Evolutionary conservation across 2,797 vertebrate genomes (phyloP).

Genomic region (Carapus acus): DNA sequence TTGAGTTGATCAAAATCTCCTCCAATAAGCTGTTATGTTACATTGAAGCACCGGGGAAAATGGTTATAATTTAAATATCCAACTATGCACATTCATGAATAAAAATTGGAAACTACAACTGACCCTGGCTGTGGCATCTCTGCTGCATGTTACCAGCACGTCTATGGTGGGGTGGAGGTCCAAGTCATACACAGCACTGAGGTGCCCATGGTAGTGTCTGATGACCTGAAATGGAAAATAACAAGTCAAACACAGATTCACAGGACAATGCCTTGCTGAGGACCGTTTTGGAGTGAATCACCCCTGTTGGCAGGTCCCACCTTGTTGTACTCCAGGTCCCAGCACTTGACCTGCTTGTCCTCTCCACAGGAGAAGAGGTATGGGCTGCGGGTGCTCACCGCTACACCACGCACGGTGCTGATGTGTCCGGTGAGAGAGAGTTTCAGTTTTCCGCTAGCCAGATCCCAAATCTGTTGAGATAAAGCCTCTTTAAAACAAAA

Average conservation of each 20-base stretch:
- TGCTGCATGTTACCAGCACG: conserved; percentile 92
- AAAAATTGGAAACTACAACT: conserved; percentile 16
- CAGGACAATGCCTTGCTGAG: background rate
- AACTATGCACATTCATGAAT: no score
- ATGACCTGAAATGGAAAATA: conserved; percentile 77
- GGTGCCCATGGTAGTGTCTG: conserved; percentile 94
- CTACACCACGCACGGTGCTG: conserved; percentile 94
- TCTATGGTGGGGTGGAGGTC: conserved; percentile 97
- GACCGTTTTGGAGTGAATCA: background rate
- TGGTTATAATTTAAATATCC: no score
- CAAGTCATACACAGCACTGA: conserved; percentile 93
- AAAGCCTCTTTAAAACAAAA: conserved; percentile 1
- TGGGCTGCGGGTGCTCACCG: conserved; percentile 88
- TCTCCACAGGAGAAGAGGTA: conserved; percentile 98
- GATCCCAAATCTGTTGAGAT: conserved; percentile 87
- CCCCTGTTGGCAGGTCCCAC: conserved; percentile 51
- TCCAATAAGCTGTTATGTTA: no score
- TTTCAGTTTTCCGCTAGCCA: conserved; percentile 94
- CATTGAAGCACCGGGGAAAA: no score
- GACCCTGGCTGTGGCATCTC: conserved; percentile 93
- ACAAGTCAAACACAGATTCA: background rate
- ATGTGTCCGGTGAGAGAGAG: conserved; percentile 96
- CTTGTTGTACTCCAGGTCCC: conserved; percentile 99
- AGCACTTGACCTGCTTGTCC: conserved; percentile 98
- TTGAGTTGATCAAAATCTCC: no score